phyloP scores from a whole-genome alignment of 2,113 vertebrate genomes.

The Thryonomys swinderianus region DNA sequence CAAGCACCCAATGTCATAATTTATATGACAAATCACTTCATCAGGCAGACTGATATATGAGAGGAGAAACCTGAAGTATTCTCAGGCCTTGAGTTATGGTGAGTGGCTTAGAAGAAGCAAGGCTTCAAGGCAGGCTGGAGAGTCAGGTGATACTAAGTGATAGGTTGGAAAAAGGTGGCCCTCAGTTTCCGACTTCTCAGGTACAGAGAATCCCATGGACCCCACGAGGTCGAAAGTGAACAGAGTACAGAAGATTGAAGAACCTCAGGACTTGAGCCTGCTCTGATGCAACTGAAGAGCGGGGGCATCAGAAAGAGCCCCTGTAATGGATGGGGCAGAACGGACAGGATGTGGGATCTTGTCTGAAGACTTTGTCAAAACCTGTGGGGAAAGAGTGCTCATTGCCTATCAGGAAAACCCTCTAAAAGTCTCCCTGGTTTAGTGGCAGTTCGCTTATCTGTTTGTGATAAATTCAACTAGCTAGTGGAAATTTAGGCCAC shows the following conservation, averaged over 20 bases:
- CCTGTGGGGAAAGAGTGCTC: rapidly evolving
- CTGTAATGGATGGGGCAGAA: neutral
- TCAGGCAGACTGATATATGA: neutral
- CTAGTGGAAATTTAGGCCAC: neutral
- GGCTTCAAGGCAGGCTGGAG: neutral
- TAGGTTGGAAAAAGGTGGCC: neutral
- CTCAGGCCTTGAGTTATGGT: rapidly evolving
- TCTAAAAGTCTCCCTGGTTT: neutral
- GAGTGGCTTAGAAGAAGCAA: neutral
- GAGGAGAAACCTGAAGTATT: neutral
- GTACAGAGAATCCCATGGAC: neutral
- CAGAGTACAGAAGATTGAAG: neutral
- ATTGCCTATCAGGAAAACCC: too few species aligned
- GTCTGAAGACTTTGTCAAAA: neutral
- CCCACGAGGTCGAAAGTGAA: too few species aligned
- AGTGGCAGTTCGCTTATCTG: neutral
- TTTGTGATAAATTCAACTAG: neutral
- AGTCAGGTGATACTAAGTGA: rapidly evolving
- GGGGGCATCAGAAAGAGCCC: neutral
- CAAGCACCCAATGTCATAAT: too few species aligned
- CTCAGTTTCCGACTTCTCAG: rapidly evolving
- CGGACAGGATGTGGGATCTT: rapidly evolving
- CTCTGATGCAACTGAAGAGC: neutral
- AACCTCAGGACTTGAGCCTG: neutral
- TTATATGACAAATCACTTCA: neutral